A percentile compares a stretch with the other conserved stretches of the same genome.
Conservation (phyloP, 1,140 invertebrate species). For the Aphelinus atriplicis region DNA sequence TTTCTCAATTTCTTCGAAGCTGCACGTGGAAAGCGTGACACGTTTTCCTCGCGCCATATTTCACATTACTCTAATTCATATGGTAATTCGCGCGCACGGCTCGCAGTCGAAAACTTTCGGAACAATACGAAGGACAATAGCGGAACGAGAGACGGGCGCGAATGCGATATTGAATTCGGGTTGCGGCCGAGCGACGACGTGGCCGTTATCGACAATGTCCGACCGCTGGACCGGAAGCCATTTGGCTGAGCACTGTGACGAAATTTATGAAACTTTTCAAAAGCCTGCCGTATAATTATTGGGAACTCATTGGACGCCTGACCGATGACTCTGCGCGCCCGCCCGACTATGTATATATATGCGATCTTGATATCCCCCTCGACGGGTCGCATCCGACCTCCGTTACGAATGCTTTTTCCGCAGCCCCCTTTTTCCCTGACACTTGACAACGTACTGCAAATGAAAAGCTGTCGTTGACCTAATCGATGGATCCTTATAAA, state of each 20-base stretch:
- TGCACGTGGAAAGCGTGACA: constrained; percentile 23
- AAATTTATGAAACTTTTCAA: constrained; percentile 62
- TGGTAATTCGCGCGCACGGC: constrained; percentile 58
- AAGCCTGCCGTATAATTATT: constrained; percentile 28
- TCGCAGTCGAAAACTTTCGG: constrained; percentile 58
- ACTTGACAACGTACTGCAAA: constrained; percentile 35
- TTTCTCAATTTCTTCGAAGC: constrained; percentile 2
- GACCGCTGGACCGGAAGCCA: constrained; percentile 62
- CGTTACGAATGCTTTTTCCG: not conserved
- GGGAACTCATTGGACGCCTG: constrained; percentile 24
- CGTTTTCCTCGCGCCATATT: constrained; percentile 53
- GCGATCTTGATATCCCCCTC: constrained; percentile 28
- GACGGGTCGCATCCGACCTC: too few species aligned
- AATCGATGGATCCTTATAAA: not conserved
- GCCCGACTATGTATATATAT: not conserved
- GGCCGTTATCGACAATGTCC: constrained; percentile 65
- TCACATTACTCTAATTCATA: constrained; percentile 66
- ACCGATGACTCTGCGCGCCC: constrained; percentile 23
- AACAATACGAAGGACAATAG: constrained; percentile 61
- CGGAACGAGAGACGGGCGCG: constrained; percentile 41
- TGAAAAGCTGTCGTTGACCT: constrained; percentile 36
- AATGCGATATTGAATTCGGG: constrained; percentile 62
- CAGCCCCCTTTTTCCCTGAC: constrained; percentile 10
- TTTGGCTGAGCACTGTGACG: constrained; percentile 54
- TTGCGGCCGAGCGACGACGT: constrained; percentile 44